Evolutionary conservation across 2,113 vertebrate species (phyloP).

Genomic region (Chaetops frenatus): DNA sequence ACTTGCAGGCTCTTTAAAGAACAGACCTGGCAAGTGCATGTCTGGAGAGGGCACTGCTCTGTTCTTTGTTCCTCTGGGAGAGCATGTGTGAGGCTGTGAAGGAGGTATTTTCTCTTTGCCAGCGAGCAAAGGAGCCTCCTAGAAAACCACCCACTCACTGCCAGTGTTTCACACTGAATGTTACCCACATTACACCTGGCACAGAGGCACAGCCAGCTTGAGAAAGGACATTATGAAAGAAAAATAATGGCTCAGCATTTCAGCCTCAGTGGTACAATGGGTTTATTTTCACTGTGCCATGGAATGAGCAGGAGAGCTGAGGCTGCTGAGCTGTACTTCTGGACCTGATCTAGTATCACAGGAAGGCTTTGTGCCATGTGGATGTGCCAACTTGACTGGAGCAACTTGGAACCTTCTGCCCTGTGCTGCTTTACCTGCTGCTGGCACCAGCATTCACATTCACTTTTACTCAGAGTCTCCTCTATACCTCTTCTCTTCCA

Average conservation of each 20-base stretch:
- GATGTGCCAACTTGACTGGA: background rate
- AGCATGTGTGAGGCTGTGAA: background rate
- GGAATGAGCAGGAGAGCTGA: background rate
- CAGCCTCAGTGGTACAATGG: background rate
- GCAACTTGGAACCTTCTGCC: background rate
- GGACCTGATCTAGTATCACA: background rate
- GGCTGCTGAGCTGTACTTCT: background rate
- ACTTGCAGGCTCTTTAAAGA: background rate
- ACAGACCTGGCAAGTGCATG: background rate
- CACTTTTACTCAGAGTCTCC: background rate
- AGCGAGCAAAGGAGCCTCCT: background rate
- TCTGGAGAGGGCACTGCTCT: background rate
- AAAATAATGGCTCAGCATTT: slow-evolving; percentile 42
- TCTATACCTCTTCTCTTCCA: background rate
- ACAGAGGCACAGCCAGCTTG: background rate
- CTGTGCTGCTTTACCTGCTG: background rate
- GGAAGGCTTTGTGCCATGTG: background rate
- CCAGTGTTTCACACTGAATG: background rate
- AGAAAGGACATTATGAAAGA: background rate
- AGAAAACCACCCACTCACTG: background rate
- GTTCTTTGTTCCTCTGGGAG: background rate
- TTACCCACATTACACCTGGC: slow-evolving; percentile 16
- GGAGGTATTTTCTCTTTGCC: slow-evolving; percentile 8
- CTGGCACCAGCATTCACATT: background rate
- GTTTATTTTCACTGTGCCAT: background rate